Evolutionary conservation across 1,140 invertebrate genomes (phyloP).

Genomic region (Drosophila prosaltans): DNA sequence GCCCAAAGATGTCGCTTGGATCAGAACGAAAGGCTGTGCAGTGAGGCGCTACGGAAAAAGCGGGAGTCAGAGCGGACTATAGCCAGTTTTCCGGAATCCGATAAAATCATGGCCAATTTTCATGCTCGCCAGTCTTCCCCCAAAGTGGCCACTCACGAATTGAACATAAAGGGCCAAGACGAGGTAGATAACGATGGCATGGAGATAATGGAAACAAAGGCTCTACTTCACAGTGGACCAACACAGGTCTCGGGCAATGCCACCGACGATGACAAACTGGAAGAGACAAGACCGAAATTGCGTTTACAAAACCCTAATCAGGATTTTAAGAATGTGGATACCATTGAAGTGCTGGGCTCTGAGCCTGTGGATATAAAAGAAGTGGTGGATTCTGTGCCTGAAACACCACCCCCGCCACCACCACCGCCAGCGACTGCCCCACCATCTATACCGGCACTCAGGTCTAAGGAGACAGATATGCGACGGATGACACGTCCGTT

Average conservation of each 20-base stretch:
- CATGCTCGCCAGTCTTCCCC: constrained; percentile 25
- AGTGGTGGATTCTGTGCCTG: constrained; percentile 45
- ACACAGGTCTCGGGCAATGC: constrained; percentile 32
- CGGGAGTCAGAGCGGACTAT: constrained; percentile 72
- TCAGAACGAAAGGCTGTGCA: constrained; percentile 60
- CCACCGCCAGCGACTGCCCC: constrained; percentile 60
- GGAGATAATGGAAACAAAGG: constrained; percentile 55
- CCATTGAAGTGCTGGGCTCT: constrained; percentile 66
- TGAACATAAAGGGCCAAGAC: constrained; percentile 52
- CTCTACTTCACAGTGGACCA: constrained; percentile 49
- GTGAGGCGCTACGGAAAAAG: constrained; percentile 55
- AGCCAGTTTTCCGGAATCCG: constrained; percentile 71
- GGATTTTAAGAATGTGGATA: constrained; percentile 40
- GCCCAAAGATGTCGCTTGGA: constrained; percentile 49
- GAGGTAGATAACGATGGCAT: constrained; percentile 73
- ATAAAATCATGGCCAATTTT: constrained; percentile 78
- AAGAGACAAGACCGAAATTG: constrained; percentile 42
- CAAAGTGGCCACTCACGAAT: constrained; percentile 37
- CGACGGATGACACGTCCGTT: constrained; percentile 61
- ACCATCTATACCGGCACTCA: constrained; percentile 39
- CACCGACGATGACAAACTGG: constrained; percentile 74
- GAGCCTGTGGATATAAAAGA: constrained; percentile 45
- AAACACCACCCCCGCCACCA: constrained; percentile 66
- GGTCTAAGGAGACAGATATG: constrained; percentile 45
- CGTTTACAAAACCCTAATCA: constrained; percentile 34